Conservation (phyloP, 23 tunicate species). For the Halocynthia aurantium region DNA sequence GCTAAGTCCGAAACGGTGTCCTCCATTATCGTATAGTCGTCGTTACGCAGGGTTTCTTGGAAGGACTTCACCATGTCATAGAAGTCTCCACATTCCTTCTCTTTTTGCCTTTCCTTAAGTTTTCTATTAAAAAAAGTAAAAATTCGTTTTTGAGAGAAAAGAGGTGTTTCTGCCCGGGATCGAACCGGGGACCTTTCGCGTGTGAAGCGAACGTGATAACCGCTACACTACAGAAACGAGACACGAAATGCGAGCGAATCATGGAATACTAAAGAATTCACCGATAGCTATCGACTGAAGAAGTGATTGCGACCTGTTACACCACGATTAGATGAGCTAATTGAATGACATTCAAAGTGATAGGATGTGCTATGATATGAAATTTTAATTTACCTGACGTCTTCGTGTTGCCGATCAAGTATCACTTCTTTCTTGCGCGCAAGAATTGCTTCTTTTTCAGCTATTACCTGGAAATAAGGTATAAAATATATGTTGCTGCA, state of each 20-base stretch:
- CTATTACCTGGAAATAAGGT: slow-evolving; percentile 43
- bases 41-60: slow-evolving; percentile 64
- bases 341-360: no score
- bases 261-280: no score
- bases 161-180: slow-evolving; percentile 61
- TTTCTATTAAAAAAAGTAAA: slow-evolving; percentile 27
- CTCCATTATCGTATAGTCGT: slow-evolving; percentile 69
- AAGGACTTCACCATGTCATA: slow-evolving; percentile 87
- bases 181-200: slow-evolving; percentile 69
- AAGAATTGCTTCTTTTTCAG: slow-evolving; percentile 84
- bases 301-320: no score
- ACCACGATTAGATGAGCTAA: no score
- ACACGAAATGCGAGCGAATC: no score
- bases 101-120: slow-evolving; percentile 59
- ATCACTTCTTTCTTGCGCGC: slow-evolving; percentile 75
- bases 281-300: no score
- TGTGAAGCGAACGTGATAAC: slow-evolving; percentile 59
- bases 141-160: not conserved
- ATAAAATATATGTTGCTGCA: not conserved
- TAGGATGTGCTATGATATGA: no score
- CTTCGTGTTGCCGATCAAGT: slow-evolving; percentile 73
- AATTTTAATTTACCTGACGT: slow-evolving; percentile 37
- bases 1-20: slow-evolving; percentile 50
- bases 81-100: slow-evolving; percentile 75
- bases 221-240: slow-evolving; percentile 44